Evolutionary conservation across 2,113 vertebrate species (phyloP).

Genomic region (Pangasianodon hypophthalmus): DNA sequence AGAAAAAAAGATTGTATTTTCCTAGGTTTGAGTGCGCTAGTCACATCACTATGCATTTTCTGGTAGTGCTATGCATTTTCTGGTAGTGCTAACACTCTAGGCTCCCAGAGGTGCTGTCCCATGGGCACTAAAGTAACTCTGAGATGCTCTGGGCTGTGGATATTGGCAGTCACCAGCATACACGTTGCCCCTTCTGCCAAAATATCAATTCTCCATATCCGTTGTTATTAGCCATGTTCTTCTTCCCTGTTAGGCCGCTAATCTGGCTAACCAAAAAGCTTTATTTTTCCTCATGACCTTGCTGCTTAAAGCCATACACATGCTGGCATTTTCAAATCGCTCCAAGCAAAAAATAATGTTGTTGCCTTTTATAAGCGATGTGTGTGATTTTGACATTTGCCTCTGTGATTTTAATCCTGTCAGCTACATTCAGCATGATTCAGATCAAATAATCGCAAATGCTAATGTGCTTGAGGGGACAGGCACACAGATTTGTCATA

Average conservation of each 20-base stretch:
- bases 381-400: slow-evolving; percentile 65
- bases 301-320: slow-evolving; percentile 31
- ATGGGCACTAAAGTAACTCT: slow-evolving; percentile 15
- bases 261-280: slow-evolving; percentile 42
- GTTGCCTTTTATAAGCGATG: slow-evolving; percentile 53
- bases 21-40: neutral
- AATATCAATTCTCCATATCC: slow-evolving; percentile 18
- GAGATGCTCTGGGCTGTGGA: slow-evolving; percentile 1
- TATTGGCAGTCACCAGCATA: slow-evolving; percentile 42
- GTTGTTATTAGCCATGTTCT: neutral
- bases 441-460: slow-evolving; percentile 58
- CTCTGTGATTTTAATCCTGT: slow-evolving; percentile 60
- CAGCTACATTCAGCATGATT: slow-evolving; percentile 59
- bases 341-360: slow-evolving; percentile 48
- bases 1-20: neutral
- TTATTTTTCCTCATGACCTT: slow-evolving; percentile 34
- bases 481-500: neutral
- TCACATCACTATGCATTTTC: slow-evolving; percentile 28
- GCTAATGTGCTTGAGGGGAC: slow-evolving; percentile 55
- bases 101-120: slow-evolving; percentile 8
- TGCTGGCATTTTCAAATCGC: slow-evolving; percentile 52
- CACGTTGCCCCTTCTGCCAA: slow-evolving; percentile 43
- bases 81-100: slow-evolving; percentile 14
- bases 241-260: slow-evolving; percentile 22
- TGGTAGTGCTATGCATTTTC: slow-evolving; percentile 9